phyloP scores from a whole-genome alignment of 2,113 vertebrate genomes.

The Chaenocephalus aceratus region DNA sequence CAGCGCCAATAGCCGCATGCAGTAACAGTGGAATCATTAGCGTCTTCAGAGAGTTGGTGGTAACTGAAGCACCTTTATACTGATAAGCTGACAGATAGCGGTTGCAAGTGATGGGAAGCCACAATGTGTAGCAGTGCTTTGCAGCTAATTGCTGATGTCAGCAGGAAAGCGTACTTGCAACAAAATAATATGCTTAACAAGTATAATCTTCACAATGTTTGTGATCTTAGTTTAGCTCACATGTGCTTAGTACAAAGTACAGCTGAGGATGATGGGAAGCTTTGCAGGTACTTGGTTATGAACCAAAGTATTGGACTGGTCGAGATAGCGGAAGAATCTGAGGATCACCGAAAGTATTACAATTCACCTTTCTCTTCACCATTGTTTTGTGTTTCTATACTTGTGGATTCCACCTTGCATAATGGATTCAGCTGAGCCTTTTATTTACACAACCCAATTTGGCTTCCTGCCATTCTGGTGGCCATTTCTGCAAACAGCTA shows the following conservation, averaged over 20 bases:
- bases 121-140: not conserved
- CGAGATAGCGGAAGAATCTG: not conserved
- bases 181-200: not conserved
- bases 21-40: too few relatives aligned
- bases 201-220: not conserved
- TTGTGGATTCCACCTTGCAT: slow-evolving; percentile 11
- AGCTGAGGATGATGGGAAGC: not conserved
- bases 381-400: slow-evolving; percentile 5
- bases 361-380: too few relatives aligned
- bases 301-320: not conserved
- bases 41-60: too few relatives aligned
- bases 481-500: slow-evolving; percentile 4
- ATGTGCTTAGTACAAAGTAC: not conserved
- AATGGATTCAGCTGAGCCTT: slow-evolving; percentile 34
- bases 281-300: not conserved
- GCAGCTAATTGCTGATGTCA: not conserved
- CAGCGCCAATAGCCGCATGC: too few relatives aligned
- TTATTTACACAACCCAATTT: slow-evolving; percentile 25
- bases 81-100: too few relatives aligned
- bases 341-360: not conserved
- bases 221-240: not conserved
- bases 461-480: not conserved
- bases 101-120: too few relatives aligned
- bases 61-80: too few relatives aligned
- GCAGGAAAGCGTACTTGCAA: too few relatives aligned